Base-by-base conservation (phyloP, 2,113 vertebrate species). In the Hucho hucho region DNA sequence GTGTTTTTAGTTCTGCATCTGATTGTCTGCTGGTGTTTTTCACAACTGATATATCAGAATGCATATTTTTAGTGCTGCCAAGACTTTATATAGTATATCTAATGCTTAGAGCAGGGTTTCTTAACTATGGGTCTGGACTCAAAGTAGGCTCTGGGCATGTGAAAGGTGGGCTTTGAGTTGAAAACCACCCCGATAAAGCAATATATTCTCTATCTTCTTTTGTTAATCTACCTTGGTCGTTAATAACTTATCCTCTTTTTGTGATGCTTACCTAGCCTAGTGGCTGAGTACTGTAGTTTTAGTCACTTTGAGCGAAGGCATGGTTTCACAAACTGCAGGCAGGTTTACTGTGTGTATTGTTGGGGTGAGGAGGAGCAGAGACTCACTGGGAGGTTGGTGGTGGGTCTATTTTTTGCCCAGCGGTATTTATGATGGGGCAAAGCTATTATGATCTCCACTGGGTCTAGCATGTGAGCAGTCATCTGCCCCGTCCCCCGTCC, bases 401-500 rank as follows among this genome's bases (percentile, higher is more conserved):
- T 74, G 24, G 0, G 18, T 77, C 75, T 83, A 72, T 85, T 84
- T 82, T 88, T 77, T 75, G 22, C 61, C 49, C 68, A 16, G 32
- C 71, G 72, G 83, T 83, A 85, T 92, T 87, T 83, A 83, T 87
- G 81, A 87, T 76, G 74, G 82, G 75, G 70, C 81, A 76, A 76
- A 69, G 70, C 74, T 84, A 73, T 87, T 70, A 82, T 79, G 77
- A 87, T 84, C 80, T 76, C 76, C 71, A 47, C 70, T 61, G 81
- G 76, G 73, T 26, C 61, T 58, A 75, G 69, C 56, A 77, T 83
- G 78, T 86, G 80, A 83, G 74, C 64, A 69, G 75, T 32, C 79
- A 78, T 77, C 66, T 83, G 74, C 20, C 64, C 64, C 0, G 13
- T 64, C 53, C 53, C 32, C 29, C 25, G 1, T 24, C 29, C 32